Base-by-base conservation (phyloP, 2,113 vertebrate species). In the Cyprinus carpio region DNA sequence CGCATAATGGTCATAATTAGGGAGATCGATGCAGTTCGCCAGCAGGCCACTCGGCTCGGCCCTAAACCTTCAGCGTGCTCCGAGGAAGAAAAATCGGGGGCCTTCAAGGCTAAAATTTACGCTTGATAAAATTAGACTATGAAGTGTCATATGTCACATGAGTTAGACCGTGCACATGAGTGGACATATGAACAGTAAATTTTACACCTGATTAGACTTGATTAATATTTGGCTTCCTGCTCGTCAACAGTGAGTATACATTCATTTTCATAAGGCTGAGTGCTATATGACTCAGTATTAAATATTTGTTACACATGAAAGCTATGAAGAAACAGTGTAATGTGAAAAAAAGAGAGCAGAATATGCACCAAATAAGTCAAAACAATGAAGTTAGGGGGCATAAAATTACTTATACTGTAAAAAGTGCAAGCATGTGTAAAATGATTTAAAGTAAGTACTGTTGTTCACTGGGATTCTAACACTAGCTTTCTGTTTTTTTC, bases 1-100 rank as follows among this genome's bases (percentile, higher is more conserved):
- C 29, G 71, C 78, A 86, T 87, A 89, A 89, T 87, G 51, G 81
- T 85, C 81, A 84, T 87, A 86, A 84, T 87, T 81, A 84, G 64
- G 76, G 81, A 85, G 86, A 88, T 88, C 82, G 72, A 88, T 88
- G 87, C 77, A 76, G 79, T 67, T 74, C 43, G 84, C 56, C 71
- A 81, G 37, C 71, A 18, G 69, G 62, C 51, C 60, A 60, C 60
- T 54, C 75, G 51, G 58, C 83, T 18, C 40, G n/a, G 20, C 62
- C 62, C 37, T 74, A 84, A 88, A 86, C 69, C 67, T 71, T 83
- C 31, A 60, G 27, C 27, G 2, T 2, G 37, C 58, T 81, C 7
- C 8, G 58, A 43, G 78, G 27, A 81, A 81, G 64, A 81, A 49
- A n/a, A 81, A 81, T 69, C 46, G 2, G 40, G 34, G 25, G 64